phyloP scores from a whole-genome alignment of 1,140 invertebrate genomes.

The Heliothis subflexa region DNA sequence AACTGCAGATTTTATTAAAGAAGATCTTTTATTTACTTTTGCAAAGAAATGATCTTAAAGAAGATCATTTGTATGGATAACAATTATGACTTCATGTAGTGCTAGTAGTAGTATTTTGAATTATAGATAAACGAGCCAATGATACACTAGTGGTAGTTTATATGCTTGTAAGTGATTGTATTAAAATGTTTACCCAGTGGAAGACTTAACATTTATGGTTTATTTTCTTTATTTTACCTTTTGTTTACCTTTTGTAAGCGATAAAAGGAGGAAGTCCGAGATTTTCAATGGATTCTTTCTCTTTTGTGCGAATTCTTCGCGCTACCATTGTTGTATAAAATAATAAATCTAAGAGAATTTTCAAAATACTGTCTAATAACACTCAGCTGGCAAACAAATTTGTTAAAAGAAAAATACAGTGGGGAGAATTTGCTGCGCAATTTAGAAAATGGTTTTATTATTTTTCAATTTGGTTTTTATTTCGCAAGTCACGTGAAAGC shows the following conservation, averaged over 20 bases:
- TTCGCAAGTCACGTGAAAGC: constrained; percentile 13
- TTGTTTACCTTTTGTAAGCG: constrained; percentile 34
- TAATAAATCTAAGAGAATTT: constrained; percentile 29
- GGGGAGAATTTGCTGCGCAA: constrained; percentile 1
- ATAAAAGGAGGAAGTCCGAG: constrained; percentile 22
- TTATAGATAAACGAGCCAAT: background rate
- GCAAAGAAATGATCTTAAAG: no score
- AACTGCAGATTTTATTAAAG: constrained; percentile 26
- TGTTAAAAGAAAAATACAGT: constrained; percentile 15
- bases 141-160: background rate
- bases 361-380: constrained; percentile 27
- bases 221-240: constrained; percentile 18
- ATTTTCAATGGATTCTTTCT: constrained; percentile 18
- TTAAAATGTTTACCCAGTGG: background rate
- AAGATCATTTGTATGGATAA: no score
- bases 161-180: background rate
- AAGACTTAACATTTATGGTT: constrained; percentile 7
- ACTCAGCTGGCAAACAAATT: constrained; percentile 17
- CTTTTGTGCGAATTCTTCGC: constrained; percentile 12
- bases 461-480: constrained; percentile 15
- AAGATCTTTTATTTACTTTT: background rate
- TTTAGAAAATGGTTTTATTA: constrained; percentile 19
- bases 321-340: constrained; percentile 19
- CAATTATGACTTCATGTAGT: no score
- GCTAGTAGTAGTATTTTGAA: no score